Conservation (phyloP, 2,113 vertebrate genomes). For the Microtus oregoni region DNA sequence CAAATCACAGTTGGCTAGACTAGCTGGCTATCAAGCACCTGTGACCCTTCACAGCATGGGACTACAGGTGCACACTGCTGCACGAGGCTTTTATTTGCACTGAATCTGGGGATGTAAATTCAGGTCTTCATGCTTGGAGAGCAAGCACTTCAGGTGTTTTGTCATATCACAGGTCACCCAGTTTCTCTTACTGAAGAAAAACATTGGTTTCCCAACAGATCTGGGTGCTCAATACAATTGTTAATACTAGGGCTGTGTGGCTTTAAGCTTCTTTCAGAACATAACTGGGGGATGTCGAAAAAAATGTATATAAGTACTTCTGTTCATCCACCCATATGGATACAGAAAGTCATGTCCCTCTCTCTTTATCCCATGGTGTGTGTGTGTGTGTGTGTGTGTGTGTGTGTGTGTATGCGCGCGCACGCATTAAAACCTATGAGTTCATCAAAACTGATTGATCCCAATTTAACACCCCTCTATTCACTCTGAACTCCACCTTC, state of each 20-base stretch:
- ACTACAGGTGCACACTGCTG: background rate
- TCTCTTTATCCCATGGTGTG: background rate
- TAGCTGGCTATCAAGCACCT: background rate
- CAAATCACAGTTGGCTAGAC: background rate
- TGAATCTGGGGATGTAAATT: background rate
- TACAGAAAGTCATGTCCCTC: background rate
- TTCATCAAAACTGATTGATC: background rate
- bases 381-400: background rate
- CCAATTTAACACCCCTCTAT: background rate
- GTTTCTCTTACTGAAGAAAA: background rate
- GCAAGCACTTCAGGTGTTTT: background rate
- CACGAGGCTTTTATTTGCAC: background rate
- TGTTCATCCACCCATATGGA: background rate
- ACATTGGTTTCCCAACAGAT: background rate
- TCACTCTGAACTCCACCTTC: conserved; percentile 15
- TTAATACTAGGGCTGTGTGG: background rate
- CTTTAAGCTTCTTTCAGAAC: background rate
- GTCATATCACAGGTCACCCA: background rate
- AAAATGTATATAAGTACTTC: background rate
- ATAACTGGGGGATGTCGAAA: background rate
- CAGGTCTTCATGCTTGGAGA: background rate
- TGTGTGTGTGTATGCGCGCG: too few species aligned
- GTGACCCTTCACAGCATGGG: background rate
- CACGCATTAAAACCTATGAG: background rate
- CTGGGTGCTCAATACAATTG: background rate